Base-by-base conservation (phyloP, 1,140 invertebrate genomes). In the Drosophila pallidifrons region DNA sequence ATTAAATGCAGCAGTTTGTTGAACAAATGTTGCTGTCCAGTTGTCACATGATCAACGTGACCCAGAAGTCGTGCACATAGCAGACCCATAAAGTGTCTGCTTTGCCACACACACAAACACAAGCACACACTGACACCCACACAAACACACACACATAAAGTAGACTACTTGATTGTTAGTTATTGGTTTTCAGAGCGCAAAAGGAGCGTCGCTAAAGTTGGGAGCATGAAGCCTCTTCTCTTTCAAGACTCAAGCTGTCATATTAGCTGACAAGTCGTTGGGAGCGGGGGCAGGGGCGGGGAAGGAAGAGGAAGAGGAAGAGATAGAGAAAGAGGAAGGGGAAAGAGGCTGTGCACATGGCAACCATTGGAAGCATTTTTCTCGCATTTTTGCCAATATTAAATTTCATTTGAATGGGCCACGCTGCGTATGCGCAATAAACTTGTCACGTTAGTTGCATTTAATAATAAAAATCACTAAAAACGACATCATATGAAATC, bases 381-480 rank as follows among this genome's bases (percentile, higher is more conserved):
- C 64, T 55, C 25, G 55, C 74, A 76, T 72, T 72, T 67, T 46
- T 52, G 38, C 65, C 66, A 71, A 79, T 89, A 88, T 88, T 89
- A 81, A 81, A 89, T 89, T 81, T 85, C 60, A 61, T 43, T 41
- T 51, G 38, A 67, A 43, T 47, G 58, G 67, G 20, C 64, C 46
- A 89, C 78, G 75, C 77, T 77, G 68, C 85, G 85, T 88, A 88
- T 88, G 75, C 75, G 85, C 81, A 89, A 89, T 89, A 80, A 79
- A 85, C 78, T 79, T 85, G 85, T 89, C 85, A 89, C 63, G 75
- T 81, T 66, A 58, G 75, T 68, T 89, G 86, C 78, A 90, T 85
- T 89, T 90, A 85, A 90, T 82, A 87, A 87, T 85, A 89, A 89
- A 89, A 89, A 81, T 90, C 85, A 89, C 70, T 76, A 81, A 75